A percentile compares a stretch with the other conserved stretches of the same genome.
phyloP scores from a whole-genome alignment of 2,888 invertebrate genomes.

The Drosophila lacicola region DNA sequence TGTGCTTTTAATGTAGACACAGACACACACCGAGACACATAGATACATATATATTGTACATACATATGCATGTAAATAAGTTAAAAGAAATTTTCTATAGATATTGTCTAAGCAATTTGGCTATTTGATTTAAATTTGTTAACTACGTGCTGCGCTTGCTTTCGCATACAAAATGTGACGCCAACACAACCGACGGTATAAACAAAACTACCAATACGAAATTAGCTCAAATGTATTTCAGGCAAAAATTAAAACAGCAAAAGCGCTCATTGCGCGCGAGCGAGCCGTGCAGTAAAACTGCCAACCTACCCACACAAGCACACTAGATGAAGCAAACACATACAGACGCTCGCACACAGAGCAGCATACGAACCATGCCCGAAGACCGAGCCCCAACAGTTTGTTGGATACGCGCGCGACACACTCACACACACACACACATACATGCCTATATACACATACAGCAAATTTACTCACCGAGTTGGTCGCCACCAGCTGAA shows the following conservation, averaged over 20 bases:
- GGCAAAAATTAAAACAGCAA: slow-evolving; percentile 81
- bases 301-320: slow-evolving; percentile 57
- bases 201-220: slow-evolving; percentile 84
- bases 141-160: slow-evolving; percentile 66
- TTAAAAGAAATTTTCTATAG: slow-evolving; percentile 29
- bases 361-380: slow-evolving; percentile 30
- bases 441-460: slow-evolving; percentile 15
- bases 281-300: slow-evolving; percentile 56
- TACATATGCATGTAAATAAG: slow-evolving; percentile 16
- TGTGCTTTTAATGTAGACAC: slow-evolving; percentile 26
- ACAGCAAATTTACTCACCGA: slow-evolving; percentile 60
- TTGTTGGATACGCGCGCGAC: slow-evolving; percentile 57
- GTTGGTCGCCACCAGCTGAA: slow-evolving; percentile 55
- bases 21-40: slow-evolving; percentile 7
- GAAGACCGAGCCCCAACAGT: slow-evolving; percentile 64
- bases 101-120: slow-evolving; percentile 37
- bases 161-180: slow-evolving; percentile 74
- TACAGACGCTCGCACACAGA: slow-evolving; percentile 6
- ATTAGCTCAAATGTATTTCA: slow-evolving; percentile 83
- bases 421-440: slow-evolving; percentile 8
- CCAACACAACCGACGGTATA: slow-evolving; percentile 82
- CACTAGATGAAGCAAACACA: slow-evolving; percentile 11
- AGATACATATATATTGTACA: neutral
- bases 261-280: slow-evolving; percentile 72
- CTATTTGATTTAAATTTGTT: slow-evolving; percentile 51